Evolutionary conservation across 2,888 invertebrate species (phyloP), one percentile per base, ranked within the genome.

Genomic region (Platycheirus rosarum): DNA sequence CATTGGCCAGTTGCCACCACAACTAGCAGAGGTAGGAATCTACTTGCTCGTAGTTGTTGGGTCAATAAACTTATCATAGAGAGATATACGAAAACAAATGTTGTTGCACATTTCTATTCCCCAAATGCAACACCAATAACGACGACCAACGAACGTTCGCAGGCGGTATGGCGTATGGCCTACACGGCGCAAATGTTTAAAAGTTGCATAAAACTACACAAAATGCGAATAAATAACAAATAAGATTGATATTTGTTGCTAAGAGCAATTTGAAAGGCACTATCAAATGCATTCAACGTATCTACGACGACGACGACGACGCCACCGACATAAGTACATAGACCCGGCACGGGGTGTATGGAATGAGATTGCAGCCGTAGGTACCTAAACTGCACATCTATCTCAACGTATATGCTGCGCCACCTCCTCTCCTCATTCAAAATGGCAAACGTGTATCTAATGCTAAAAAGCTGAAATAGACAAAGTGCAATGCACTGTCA

Each of bases 51-150:
- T 29, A 57, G 46, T 48, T 53, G 26, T 74, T 78, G 78, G 84
- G 84, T 84, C 84, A 84, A 84, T 78, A 84, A 84, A 84, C 84
- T 84, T 84, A 78, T 84, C 84, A 84, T 78, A 68, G 69, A 84
- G 74, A 84, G 69, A 84, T 69, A 84, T 73, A 84, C 78, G 60
- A 60, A 69, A 74, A 69, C 77, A 48, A 84, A 78, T 73, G 66
- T 73, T 66, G 51, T 66, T 77, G 71, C 80, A 82, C 71, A 76
- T 76, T 71, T 55, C 48, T 35, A 82, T 44, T 42, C 11, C n/a
- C 51, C 23, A 74, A 75, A 69, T 57, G 63, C 75, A 70, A 42
- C 51, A 37, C 26, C 26, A 44, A 60, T 60, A n/a, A 16, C 29
- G 26, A 44, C 40, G 26, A 46, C 46, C 46, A 20, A 46, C 60